Base-by-base conservation (phyloP, 2,888 invertebrate genomes). In the Hartigia nigra region DNA sequence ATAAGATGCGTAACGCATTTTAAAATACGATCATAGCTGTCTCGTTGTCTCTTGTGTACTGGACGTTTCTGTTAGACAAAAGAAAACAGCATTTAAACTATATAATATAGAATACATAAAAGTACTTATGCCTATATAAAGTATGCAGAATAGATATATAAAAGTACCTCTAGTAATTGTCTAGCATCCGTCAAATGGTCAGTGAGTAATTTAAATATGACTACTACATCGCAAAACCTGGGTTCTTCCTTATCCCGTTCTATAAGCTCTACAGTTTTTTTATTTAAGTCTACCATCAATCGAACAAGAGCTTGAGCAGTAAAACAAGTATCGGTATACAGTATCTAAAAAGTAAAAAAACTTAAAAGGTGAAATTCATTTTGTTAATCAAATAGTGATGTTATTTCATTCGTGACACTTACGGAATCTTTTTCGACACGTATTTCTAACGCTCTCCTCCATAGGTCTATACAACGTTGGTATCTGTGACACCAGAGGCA, bases 291-390 rank as follows among this genome's bases (percentile, higher is more conserved):
- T 85, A 97, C 93, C 95, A 97, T 96, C 81, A 97, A 94, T 85
- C 97, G 94, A 81, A 97, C 96, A 77, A 98, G 93, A 34, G 97
- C 97, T 92, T 97, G 96, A 80, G 97, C 96, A 77, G 97, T 95
- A 92, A 97, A 97, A 90, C 96, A 95, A 74, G 97, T 96, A 92
- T 98, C 98, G 81, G 95, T 94, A 90, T 93, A 94, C 55, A 94
- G 91, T 77, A 94, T 92, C 92, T 92, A 83, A 1, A 83, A 78
- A 69, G 76, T 77, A 70, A 78, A 82, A 76, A 75, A 55, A n/a
- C n/a, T 36, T 32, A n/a, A 12, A 55, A 32, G 31, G 32, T 34
- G 12, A 72, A 11, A 72, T 72, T 72, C 31, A 12, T 31, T 72
- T 12, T n/a, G 32, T 69, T 23, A 77, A 31, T 77, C 12, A 77